Evolutionary conservation across 2,113 vertebrate species (phyloP), one percentile per base, ranked within the genome.

Genomic region (Xerus inauris): DNA sequence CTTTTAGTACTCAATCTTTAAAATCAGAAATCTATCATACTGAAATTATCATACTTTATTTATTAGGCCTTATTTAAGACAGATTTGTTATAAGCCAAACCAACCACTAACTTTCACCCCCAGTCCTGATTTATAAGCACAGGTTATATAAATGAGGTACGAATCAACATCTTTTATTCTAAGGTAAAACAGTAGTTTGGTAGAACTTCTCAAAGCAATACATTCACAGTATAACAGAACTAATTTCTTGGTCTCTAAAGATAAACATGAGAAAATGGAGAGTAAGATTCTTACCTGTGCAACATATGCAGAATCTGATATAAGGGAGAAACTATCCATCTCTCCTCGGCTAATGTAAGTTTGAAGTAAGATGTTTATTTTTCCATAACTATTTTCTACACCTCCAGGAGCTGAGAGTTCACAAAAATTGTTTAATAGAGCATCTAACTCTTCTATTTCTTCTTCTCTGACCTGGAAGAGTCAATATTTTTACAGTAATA

Each of bases 281-380:
- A 98, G 67, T 1, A 89, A 83, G 86, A 32, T 14, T 96, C 98
- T 99, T 97, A 99, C 99, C 99, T 99, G 99, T 7, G 99, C 99
- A 97, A 99, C 99, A 79, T 99, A 99, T 0, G 99, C 99, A 94
- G 99, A 99, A 98, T 99, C 99, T 3, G 99, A 99, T 98, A 99
- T 99, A 93, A 99, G 99, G 0, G 99, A 99, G 98, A 99, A 99
- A 97, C 98, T 99, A 98, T 99, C 99, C 96, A 99, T 99, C 95
- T 99, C 99, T 77, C 99, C 99, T 75, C 99, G 98, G 94, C 99
- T 98, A 97, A 99, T 99, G 81, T 99, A 99, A 0, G 99, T 99
- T 98, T 99, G 99, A 93, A 99, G 99, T 84, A 99, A 98, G 87
- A 99, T 99, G 98, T 99, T 99, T 98, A 99, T 99, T 98, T 99